phyloP scores from a whole-genome alignment of 2,113 vertebrate genomes.

The Zosterops lateralis region DNA sequence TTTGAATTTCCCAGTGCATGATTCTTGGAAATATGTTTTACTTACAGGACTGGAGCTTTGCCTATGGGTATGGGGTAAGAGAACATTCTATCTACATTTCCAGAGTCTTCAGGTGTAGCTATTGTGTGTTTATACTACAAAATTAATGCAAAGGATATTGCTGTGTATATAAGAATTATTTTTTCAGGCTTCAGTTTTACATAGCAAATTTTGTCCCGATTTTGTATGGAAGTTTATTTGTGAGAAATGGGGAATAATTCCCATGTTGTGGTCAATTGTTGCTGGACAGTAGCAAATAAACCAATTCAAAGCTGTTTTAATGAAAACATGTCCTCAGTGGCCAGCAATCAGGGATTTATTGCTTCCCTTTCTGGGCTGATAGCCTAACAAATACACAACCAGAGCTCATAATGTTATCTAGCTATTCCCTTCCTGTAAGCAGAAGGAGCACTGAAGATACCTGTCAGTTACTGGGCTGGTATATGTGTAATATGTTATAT shows the following conservation, averaged over 20 bases:
- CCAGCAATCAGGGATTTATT: neutral
- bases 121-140: neutral
- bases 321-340: neutral
- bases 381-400: neutral
- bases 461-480: neutral
- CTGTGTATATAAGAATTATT: neutral
- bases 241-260: neutral
- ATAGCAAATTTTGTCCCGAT: neutral
- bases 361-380: neutral
- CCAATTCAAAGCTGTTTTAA: neutral
- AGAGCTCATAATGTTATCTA: neutral
- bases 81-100: neutral
- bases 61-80: fast-evolving
- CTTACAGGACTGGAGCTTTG: neutral
- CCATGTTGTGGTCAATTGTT: neutral
- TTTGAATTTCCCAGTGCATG: neutral
- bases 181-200: neutral
- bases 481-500: neutral
- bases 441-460: neutral
- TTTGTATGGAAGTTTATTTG: neutral
- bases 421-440: neutral
- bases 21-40: neutral
- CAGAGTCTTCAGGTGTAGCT: neutral
- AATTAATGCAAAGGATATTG: neutral
- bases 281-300: neutral